Conservation (phyloP, 2,797 vertebrate genomes). For the Adelosebastes latens region DNA sequence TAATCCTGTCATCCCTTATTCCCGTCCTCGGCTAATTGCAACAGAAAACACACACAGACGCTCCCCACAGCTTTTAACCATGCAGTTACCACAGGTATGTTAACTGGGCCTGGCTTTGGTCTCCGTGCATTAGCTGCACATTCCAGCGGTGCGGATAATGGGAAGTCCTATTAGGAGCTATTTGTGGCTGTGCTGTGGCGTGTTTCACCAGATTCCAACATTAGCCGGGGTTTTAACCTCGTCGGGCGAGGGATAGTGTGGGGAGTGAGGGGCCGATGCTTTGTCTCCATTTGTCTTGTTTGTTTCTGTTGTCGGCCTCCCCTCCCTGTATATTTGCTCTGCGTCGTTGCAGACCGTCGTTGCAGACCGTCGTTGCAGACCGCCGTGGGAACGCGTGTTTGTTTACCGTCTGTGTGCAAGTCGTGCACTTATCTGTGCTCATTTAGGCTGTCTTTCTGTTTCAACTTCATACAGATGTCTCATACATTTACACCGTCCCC, state of each 20-base stretch:
- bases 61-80: conserved; percentile 64
- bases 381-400: conserved; percentile 26
- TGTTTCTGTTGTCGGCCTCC: conserved; percentile 34
- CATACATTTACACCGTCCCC: neutral
- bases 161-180: conserved; percentile 75
- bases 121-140: conserved; percentile 77
- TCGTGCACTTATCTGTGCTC: conserved; percentile 1
- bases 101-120: conserved; percentile 74
- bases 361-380: conserved; percentile 1
- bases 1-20: conserved; percentile 53
- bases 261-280: conserved; percentile 35
- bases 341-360: conserved; percentile 9
- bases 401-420: conserved; percentile 38
- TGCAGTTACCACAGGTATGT: conserved; percentile 77
- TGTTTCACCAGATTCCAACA: conserved; percentile 77
- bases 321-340: conserved; percentile 38
- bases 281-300: conserved; percentile 49
- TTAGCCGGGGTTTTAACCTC: conserved; percentile 67
- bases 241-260: conserved; percentile 22
- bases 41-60: conserved; percentile 62
- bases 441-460: neutral
- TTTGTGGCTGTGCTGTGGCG: conserved; percentile 74
- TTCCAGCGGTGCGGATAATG: conserved; percentile 78
- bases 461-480: neutral
- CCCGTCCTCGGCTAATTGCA: conserved; percentile 55